phyloP scores from a whole-genome alignment of 92 coral and sea anemone genomes.

The Siderastrea siderea region DNA sequence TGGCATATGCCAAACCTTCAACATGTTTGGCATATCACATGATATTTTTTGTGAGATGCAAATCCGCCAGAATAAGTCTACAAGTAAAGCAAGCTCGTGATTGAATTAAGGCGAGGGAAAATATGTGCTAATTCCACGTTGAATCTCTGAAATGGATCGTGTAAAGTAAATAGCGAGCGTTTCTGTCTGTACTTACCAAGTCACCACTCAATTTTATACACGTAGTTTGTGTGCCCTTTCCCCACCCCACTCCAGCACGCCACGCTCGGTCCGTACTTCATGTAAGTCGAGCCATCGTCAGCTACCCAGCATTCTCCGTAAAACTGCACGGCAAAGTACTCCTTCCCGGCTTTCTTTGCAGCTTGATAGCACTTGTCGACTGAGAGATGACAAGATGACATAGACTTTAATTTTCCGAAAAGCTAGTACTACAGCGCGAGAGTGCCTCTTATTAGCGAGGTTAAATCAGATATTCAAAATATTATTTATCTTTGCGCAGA shows the following conservation, averaged over 20 bases:
- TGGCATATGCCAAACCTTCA: too few relatives aligned
- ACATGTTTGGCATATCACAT: too few relatives aligned
- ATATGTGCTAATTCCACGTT: too few relatives aligned
- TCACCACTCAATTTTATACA: constrained; percentile 73
- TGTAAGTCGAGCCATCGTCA: constrained; percentile 55
- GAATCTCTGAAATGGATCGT: too few relatives aligned
- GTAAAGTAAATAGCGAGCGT: too few relatives aligned
- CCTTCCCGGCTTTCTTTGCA: constrained; percentile 75
- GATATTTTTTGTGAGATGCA: too few relatives aligned
- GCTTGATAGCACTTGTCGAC: constrained; percentile 79
- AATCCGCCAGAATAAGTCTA: too few relatives aligned
- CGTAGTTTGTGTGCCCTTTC: constrained; percentile 72
- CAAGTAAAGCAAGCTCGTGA: too few relatives aligned
- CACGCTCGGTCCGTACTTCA: constrained; percentile 69
- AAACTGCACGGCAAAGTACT: constrained; percentile 90
- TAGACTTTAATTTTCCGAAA: not conserved
- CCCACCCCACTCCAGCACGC: constrained; percentile 92
- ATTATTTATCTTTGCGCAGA: too few relatives aligned
- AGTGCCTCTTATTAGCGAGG: not conserved
- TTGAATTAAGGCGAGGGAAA: too few relatives aligned
- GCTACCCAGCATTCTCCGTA: constrained; percentile 96
- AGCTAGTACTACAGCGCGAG: not conserved
- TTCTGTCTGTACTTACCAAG: not conserved
- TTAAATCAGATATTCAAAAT: too few relatives aligned
- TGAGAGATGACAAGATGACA: not conserved